Evolutionary conservation across 2,797 vertebrate species (phyloP).

Genomic region (Craterocephalus amniculus): DNA sequence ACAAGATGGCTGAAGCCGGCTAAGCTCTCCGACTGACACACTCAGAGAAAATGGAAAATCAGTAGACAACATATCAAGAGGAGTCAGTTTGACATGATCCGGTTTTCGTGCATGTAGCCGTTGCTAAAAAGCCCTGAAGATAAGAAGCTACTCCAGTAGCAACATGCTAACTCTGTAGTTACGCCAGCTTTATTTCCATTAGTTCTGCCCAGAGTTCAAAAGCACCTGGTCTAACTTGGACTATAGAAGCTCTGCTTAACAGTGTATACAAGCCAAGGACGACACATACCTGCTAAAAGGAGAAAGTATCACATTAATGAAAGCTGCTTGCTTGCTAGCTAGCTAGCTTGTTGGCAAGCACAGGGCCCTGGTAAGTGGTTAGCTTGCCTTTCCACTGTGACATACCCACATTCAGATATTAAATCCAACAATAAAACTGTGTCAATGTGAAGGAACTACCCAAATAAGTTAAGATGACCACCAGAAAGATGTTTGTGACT

Average conservation of each 20-base stretch:
- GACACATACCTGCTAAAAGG: background rate
- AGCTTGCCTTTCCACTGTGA: background rate
- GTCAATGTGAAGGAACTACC: background rate
- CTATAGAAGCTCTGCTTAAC: background rate
- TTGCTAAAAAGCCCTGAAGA: background rate
- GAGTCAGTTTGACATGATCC: constrained; percentile 10
- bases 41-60: constrained; percentile 7
- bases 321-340: background rate
- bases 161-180: background rate
- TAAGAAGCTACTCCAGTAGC: background rate
- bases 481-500: background rate
- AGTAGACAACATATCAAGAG: constrained; percentile 16
- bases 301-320: background rate
- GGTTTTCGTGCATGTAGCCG: background rate
- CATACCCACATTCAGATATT: background rate
- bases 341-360: background rate
- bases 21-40: background rate
- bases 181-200: background rate
- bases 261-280: background rate
- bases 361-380: background rate
- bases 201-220: background rate
- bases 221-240: background rate
- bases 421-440: background rate
- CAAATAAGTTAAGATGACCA: background rate
- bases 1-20: too few relatives aligned